These are phyloP conservation scores for Hiodon tergisus DNA, from an alignment of 2,113 vertebrate species.

Conservation along the genomic window DNA sequence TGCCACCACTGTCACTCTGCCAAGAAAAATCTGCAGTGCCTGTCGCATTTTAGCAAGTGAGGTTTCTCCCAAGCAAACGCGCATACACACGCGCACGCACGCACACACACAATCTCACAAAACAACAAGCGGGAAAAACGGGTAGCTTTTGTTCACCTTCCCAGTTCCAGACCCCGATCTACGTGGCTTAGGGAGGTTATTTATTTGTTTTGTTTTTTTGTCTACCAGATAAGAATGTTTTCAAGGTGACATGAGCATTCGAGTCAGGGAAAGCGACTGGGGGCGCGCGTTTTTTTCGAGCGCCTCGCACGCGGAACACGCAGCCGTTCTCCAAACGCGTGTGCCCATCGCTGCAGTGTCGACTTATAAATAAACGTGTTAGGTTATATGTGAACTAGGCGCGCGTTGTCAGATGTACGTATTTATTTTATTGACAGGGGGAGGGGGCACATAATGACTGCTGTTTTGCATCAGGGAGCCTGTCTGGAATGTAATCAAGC, in stretches of 20 bases:
- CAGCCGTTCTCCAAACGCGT: background rate
- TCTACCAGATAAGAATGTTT: conserved; percentile 8
- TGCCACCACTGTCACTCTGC: conserved; percentile 81
- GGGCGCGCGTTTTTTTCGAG: background rate
- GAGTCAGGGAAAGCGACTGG: background rate
- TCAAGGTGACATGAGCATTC: conserved; percentile 16
- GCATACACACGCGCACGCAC: conserved; percentile 19
- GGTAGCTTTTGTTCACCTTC: conserved; percentile 32
- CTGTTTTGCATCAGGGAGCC: conserved; percentile 46
- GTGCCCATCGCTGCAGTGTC: background rate
- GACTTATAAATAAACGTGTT: background rate
- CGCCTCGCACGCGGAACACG: too few relatives aligned
- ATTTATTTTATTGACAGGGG: conserved; percentile 44
- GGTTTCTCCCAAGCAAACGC: conserved; percentile 75
- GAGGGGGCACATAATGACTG: conserved; percentile 40
- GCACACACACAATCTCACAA: background rate
- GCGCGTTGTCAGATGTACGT: conserved; percentile 42
- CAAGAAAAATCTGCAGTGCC: conserved; percentile 94
- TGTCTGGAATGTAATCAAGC: conserved; percentile 47
- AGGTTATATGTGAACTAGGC: background rate
- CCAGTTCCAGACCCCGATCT: conserved; percentile 22
- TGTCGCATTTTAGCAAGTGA: conserved; percentile 82
- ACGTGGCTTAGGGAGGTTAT: conserved; percentile 11
- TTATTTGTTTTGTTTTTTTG: conserved; percentile 8
- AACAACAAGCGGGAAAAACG: conserved; percentile 47